These are phyloP conservation scores for Protomyctophum bolini DNA, from an alignment of 2,113 vertebrate genomes.

Conservation along the genomic window DNA sequence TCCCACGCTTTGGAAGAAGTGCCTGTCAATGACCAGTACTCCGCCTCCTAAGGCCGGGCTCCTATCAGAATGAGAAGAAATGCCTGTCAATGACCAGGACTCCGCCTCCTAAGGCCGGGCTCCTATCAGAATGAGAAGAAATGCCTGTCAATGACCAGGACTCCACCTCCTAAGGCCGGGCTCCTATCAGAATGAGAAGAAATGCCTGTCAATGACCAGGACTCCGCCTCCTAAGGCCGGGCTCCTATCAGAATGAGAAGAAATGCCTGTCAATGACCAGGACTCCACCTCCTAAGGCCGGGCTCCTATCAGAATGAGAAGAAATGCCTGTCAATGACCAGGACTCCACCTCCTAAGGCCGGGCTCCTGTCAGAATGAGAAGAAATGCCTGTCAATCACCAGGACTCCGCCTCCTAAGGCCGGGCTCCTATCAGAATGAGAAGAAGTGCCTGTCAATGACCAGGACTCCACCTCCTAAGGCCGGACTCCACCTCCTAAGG, in stretches of 20 bases:
- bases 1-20: conserved; percentile 89
- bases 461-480: too few relatives aligned
- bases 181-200: conserved; percentile 89
- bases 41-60: conserved; percentile 83
- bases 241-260: conserved; percentile 87
- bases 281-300: conserved; percentile 81
- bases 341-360: too few relatives aligned
- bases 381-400: too few relatives aligned
- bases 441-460: too few relatives aligned
- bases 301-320: too few relatives aligned
- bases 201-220: conserved; percentile 84
- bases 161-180: conserved; percentile 82
- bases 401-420: too few relatives aligned
- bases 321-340: too few relatives aligned
- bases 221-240: conserved; percentile 83
- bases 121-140: conserved; percentile 90
- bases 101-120: conserved; percentile 82
- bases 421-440: too few relatives aligned
- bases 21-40: conserved; percentile 84
- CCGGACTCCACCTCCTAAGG: too few relatives aligned
- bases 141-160: conserved; percentile 84
- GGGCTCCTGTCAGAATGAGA: too few relatives aligned
- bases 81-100: conserved; percentile 85
- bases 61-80: conserved; percentile 88
- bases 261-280: conserved; percentile 86